Evolutionary conservation across 1,140 invertebrate genomes (phyloP), one percentile per base, ranked within the genome.

Genomic region (Drosophila lini): DNA sequence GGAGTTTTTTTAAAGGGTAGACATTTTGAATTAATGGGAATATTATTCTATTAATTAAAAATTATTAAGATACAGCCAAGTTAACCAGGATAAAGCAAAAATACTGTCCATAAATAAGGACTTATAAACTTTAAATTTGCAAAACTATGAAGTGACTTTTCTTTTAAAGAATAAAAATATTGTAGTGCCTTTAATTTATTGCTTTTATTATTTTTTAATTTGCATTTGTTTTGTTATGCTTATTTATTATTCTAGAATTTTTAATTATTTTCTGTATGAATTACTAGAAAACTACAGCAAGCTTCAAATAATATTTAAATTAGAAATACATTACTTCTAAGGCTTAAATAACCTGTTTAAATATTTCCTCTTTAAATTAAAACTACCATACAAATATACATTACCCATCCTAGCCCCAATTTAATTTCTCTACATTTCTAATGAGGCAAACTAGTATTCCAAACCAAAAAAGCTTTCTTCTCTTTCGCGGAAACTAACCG

Each of bases 391-490:
- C 1, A 19, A 34, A 19, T 32, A 16, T 7, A 16, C 32, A 11
- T 34, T 36, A 19, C 31, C 10, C 9, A 5, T 1, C 3, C 9
- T 8, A 22, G 3, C 0, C 31, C 7, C 6, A 55, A 22, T 36
- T 32, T 45, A 7, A 25, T 15, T 45, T 25, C 13, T 25, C 7
- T 3, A 25, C 9, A 64, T 34, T 44, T 60, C 41, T 60, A 64
- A 64, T 64, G 56, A 44, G 28, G 10, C 42, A 22, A 62, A 60
- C 28, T 62, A 13, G 41, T 11, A 44, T 10, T 59, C 19, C 15
- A 11, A 32, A n/a, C 11, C 11, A 8, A 25, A 67, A 62, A 32
- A 9, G 22, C 22, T 45, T 44, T 31, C 41, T 52, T 22, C 9
- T 38, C 34, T 45, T 44, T 34, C 41, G 32, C 7, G 22, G 11